Conservation (phyloP, 2,113 vertebrate species). For the Tupaia tana region DNA sequence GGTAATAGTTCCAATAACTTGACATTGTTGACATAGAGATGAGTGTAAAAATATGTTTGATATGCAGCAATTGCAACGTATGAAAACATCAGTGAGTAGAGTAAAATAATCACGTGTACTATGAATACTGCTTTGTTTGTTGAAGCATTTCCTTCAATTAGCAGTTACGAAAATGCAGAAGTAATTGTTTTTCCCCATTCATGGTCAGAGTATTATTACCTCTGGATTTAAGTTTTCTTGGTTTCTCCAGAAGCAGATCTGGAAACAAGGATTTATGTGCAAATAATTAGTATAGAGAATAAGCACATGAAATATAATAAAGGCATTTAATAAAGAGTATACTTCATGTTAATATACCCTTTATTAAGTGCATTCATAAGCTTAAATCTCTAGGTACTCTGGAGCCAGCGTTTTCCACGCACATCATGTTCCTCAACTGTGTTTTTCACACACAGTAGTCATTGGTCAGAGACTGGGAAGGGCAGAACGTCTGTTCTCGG, state of each 20-base stretch:
- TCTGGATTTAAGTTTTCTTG: conserved; percentile 10
- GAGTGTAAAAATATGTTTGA: background rate
- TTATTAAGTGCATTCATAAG: background rate
- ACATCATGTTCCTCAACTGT: background rate
- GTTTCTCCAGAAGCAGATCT: conserved; percentile 29
- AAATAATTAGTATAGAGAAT: background rate
- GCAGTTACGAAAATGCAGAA: conserved; percentile 53
- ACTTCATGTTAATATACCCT: background rate
- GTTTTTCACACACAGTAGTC: background rate
- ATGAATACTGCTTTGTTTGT: conserved; percentile 11
- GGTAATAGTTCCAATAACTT: background rate
- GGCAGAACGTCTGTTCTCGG: background rate
- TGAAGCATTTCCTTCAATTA: conserved; percentile 55
- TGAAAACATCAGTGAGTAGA: conserved; percentile 29
- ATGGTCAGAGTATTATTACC: background rate
- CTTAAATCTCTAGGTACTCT: background rate
- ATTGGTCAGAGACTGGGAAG: background rate
- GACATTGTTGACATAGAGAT: conserved; percentile 23
- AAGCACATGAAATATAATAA: background rate
- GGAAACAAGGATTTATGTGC: background rate
- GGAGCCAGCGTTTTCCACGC: background rate
- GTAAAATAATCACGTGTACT: background rate
- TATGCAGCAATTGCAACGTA: background rate
- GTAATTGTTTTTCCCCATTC: background rate
- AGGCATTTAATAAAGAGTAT: background rate